Conservation (phyloP, 2,888 invertebrate genomes). For the Mimas tiliae region DNA sequence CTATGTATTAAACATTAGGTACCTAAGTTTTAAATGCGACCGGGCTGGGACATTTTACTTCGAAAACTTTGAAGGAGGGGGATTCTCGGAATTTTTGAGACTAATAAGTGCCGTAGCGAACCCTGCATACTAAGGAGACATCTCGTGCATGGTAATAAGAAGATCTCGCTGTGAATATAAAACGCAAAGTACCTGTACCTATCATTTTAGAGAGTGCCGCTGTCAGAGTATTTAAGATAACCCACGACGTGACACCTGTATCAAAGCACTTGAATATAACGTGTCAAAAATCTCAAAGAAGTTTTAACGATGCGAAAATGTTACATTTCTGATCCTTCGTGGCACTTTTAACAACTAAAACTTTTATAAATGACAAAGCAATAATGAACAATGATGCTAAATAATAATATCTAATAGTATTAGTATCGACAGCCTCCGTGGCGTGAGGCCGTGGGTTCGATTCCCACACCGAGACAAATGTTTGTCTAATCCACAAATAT, state of each 20-base stretch:
- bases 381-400: too few species aligned
- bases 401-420: too few species aligned
- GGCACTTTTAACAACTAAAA: too few species aligned
- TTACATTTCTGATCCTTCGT: conserved; percentile 34
- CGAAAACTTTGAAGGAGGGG: conserved; percentile 64
- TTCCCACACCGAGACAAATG: too few species aligned
- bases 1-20: conserved; percentile 81
- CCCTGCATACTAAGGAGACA: conserved; percentile 79
- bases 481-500: too few species aligned
- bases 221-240: conserved; percentile 65
- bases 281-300: conserved; percentile 53
- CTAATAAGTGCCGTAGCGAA: conserved; percentile 78
- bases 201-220: conserved; percentile 66
- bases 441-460: too few species aligned
- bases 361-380: too few species aligned
- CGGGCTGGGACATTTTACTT: conserved; percentile 66
- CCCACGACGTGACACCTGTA: conserved; percentile 63
- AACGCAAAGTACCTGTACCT: conserved; percentile 66
- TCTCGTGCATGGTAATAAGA: conserved; percentile 76
- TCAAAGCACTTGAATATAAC: conserved; percentile 51
- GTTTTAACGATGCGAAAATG: conserved; percentile 27
- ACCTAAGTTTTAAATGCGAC: conserved; percentile 75
- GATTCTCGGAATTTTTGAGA: conserved; percentile 80
- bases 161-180: conserved; percentile 75
- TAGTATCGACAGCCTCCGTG: too few species aligned